Evolutionary conservation across 2,888 invertebrate genomes (phyloP), one percentile per base, ranked within the genome.

Genomic region (Auanema freiburgensis): DNA sequence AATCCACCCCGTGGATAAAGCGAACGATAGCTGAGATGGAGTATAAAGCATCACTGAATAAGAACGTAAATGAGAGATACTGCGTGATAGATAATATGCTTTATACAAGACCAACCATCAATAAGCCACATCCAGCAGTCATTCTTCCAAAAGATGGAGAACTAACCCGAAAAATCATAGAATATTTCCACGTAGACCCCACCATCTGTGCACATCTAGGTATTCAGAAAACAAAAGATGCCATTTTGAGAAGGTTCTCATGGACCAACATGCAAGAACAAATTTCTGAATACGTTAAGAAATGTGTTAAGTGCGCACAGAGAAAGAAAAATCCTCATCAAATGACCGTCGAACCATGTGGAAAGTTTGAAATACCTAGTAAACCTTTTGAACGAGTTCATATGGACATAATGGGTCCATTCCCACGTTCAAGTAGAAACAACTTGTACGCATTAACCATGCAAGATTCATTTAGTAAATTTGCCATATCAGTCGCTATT

Each of bases 371-470:
- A 18, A 1, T 5, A 10, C n/a, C 51, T 1, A 12, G 11, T 2
- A n/a, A 24, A 23, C 70, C 70, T 41, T 68, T 63, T 46, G 42
- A 60, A 24, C 16, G 63, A 25, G 40, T 66, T 3, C 64, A 69
- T 40, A 52, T 57, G 16, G 69, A 71, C 49, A 41, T 65, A 2
- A 18, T 57, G 11, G 71, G 71, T 41, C 65, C 65, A 11, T 43
- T 71, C 0, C 67, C 65, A 11, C 14, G 43, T 12, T 66, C 68
- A 1, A 12, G 44, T 1, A 24, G 49, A 42, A 67, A 63, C 21
- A 59, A 70, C 23, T n/a, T 33, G 33, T 64, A 57, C 24, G 52
- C 65, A 12, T 41, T 68, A 5, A 59, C 58, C 10, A 43, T 49
- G 1, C 21, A 24, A 6, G 63, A 63, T 24, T 44, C 59, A 2